These are phyloP conservation scores for Rhynchomys soricoides DNA, from an alignment of 2,113 vertebrate species.

Conservation along the genomic window DNA sequence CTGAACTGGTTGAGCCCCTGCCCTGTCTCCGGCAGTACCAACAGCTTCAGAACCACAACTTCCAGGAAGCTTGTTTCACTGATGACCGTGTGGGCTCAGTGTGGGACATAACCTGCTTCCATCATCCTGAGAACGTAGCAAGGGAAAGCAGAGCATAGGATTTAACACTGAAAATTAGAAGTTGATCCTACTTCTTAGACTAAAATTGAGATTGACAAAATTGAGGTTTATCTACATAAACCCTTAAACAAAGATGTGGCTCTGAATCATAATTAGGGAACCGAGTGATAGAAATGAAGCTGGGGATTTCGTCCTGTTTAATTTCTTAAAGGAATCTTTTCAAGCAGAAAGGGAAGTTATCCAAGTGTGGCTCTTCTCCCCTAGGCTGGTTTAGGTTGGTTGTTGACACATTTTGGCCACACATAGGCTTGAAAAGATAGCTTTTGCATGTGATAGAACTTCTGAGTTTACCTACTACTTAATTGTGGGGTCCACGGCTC, in stretches of 20 bases:
- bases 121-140: constrained; percentile 80
- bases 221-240: constrained; percentile 89
- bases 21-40: constrained; percentile 10
- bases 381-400: background rate
- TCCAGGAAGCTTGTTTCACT: constrained; percentile 71
- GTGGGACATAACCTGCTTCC: constrained; percentile 72
- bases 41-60: constrained; percentile 53
- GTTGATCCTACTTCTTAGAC: constrained; percentile 87
- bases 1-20: constrained; percentile 32
- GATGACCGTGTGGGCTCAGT: constrained; percentile 76
- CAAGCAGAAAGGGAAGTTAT: constrained; percentile 46
- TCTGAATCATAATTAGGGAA: constrained; percentile 88
- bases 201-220: constrained; percentile 89
- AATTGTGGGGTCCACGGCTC: constrained; percentile 55
- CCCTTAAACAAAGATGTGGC: constrained; percentile 89
- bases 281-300: constrained; percentile 78
- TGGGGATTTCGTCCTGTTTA: constrained; percentile 82
- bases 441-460: constrained; percentile 68
- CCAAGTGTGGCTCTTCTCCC: background rate
- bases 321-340: constrained; percentile 86
- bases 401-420: background rate
- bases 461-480: constrained; percentile 72
- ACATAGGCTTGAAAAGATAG: constrained; percentile 62
- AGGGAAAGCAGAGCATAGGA: constrained; percentile 80
- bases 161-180: constrained; percentile 89